phyloP scores from a whole-genome alignment of 2,888 invertebrate species.

The Hyles lineata region DNA sequence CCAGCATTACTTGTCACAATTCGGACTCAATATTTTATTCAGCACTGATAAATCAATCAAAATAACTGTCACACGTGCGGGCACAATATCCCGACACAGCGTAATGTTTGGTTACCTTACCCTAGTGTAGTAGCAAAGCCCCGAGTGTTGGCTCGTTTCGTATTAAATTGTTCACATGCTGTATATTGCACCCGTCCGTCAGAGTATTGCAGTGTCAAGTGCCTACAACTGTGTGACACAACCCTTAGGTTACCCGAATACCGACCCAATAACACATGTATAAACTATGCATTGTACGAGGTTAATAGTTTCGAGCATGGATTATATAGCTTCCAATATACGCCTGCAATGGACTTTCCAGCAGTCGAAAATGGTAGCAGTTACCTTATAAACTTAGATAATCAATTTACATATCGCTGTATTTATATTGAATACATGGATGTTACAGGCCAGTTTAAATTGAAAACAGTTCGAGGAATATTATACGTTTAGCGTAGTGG shows the following conservation, averaged over 20 bases:
- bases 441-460: not conserved
- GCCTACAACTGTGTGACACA: constrained; percentile 19
- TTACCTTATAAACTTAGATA: not conserved
- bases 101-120: constrained; percentile 20
- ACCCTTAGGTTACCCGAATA: constrained; percentile 17
- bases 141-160: constrained; percentile 30
- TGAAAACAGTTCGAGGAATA: too few species aligned
- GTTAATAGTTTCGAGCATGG: constrained; percentile 7
- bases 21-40: constrained; percentile 1
- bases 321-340: constrained; percentile 1
- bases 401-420: too few species aligned
- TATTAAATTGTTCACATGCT: constrained; percentile 31
- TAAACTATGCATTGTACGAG: not conserved
- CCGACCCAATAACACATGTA: constrained; percentile 16
- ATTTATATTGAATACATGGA: not conserved
- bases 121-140: constrained; percentile 28
- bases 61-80: not conserved
- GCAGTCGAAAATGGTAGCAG: not conserved
- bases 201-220: constrained; percentile 30
- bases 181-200: constrained; percentile 30
- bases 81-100: constrained; percentile 16
- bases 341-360: not conserved
- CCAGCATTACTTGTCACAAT: not conserved
- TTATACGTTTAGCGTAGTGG: too few species aligned
- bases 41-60: constrained; percentile 1